These are phyloP conservation scores for Gnathonemus longibarbis DNA, from an alignment of 2,113 vertebrate species.

Conservation along the genomic window DNA sequence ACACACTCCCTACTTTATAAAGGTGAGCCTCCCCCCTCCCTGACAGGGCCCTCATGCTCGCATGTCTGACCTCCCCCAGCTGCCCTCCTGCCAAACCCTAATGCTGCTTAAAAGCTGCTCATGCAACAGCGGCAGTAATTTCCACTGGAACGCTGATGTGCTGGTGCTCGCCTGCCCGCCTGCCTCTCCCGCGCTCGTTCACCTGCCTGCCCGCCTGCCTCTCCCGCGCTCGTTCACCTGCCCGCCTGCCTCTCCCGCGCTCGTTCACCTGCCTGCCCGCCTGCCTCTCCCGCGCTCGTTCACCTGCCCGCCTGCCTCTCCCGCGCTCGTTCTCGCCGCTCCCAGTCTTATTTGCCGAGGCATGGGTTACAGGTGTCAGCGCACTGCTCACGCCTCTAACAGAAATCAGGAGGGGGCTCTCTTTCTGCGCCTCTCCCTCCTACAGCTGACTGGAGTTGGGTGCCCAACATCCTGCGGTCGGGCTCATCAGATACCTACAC, in stretches of 20 bases:
- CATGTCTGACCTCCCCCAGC: neutral
- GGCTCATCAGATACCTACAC: neutral
- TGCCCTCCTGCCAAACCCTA: neutral
- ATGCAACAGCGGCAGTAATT: neutral
- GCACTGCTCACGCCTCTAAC: neutral
- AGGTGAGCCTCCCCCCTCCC: neutral
- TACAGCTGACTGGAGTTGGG: neutral
- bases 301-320: too few species aligned
- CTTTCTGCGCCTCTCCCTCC: neutral
- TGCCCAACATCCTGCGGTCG: neutral
- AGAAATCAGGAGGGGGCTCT: neutral
- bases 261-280: too few species aligned
- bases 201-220: neutral
- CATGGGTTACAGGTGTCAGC: neutral
- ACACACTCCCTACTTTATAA: neutral
- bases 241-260: neutral
- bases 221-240: neutral
- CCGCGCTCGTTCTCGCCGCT: neutral
- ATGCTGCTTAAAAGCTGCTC: conserved; percentile 14
- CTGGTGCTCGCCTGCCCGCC: neutral
- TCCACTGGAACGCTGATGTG: neutral
- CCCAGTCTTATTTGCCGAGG: conserved; percentile 6
- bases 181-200: neutral
- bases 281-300: too few species aligned
- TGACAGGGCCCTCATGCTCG: neutral